Evolutionary conservation across 2,797 vertebrate genomes (phyloP).

Genomic region (Micropoecilia bifurca): DNA sequence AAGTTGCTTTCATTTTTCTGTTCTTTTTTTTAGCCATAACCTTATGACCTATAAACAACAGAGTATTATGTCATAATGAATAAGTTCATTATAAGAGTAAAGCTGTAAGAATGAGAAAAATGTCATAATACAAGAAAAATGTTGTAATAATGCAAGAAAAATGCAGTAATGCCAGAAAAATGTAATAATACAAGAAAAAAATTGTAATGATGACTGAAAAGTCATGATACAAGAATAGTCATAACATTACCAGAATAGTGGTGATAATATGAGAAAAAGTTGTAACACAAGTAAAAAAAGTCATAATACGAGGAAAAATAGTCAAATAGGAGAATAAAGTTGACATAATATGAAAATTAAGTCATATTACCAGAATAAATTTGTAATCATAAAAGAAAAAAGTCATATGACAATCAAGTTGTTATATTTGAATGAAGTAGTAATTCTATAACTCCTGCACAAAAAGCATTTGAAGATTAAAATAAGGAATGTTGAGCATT

Average conservation of each 20-base stretch:
- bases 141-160: background rate
- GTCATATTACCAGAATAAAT: too few relatives aligned
- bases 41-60: background rate
- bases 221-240: too few relatives aligned
- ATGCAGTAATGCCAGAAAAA: too few relatives aligned
- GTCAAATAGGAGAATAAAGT: background rate
- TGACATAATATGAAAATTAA: background rate
- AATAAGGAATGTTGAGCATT: background rate
- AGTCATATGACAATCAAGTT: background rate
- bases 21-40: background rate
- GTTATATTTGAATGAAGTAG: background rate
- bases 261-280: too few relatives aligned
- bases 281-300: too few relatives aligned
- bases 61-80: background rate
- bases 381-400: background rate
- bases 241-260: too few relatives aligned
- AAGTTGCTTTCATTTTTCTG: background rate
- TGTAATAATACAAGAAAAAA: too few relatives aligned
- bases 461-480: background rate
- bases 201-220: too few relatives aligned
- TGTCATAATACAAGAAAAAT: background rate
- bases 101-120: too few relatives aligned
- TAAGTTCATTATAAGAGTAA: too few relatives aligned
- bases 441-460: background rate
- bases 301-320: background rate